Base-by-base conservation (phyloP, 1,140 invertebrate genomes). In the Cyclargus thomasi region DNA sequence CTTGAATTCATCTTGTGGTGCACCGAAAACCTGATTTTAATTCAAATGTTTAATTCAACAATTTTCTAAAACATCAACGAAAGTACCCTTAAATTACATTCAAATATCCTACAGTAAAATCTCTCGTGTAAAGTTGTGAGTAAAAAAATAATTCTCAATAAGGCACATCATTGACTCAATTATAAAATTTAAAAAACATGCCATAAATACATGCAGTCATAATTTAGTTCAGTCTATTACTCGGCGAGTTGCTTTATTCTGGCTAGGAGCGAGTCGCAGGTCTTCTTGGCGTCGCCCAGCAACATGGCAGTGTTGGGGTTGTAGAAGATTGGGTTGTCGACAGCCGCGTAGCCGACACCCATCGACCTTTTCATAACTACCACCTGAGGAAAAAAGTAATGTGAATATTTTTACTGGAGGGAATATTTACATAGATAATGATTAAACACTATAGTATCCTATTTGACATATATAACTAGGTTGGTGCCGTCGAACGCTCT, bases 321-420 rank as follows among this genome's bases (percentile, higher is more conserved):
- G 92, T 97, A 98, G 92, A 98, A 98, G 67, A 98, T 94, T 10
- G 97, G 97, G 89, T 98, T 98, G 85, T 98, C 97, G 0, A 98
- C 96, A 3, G 96, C 96, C 2, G 93, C 93, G 76, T 94, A 94
- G 23, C 96, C 97, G 2, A 97, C 96, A 68, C 96, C 97, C 69
- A 98, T 92, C 0, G 96, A 96, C 78, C 97, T 91, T 90, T 98
- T 98, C 96, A 98, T 97, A 0, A 98, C 95, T 65, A 98, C 94
- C 5, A 97, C 95, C 94, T 96, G 74, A 36, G 71, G 67, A 67
- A 70, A 65, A 62, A 36, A 68, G n/a, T 17, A 47, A 1, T 2
- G 14, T 47, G 3, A 47, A 47, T 29, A 29, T 6, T 29, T 29
- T 29, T 23, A 23, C 23, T 23, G 23, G 1, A 23, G 23, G 23